A percentile compares a stretch with the other conserved stretches of the same genome.
These are phyloP conservation scores for Spinus olivaceus DNA, from an alignment of 2,797 vertebrate genomes.

Conservation along the genomic window DNA sequence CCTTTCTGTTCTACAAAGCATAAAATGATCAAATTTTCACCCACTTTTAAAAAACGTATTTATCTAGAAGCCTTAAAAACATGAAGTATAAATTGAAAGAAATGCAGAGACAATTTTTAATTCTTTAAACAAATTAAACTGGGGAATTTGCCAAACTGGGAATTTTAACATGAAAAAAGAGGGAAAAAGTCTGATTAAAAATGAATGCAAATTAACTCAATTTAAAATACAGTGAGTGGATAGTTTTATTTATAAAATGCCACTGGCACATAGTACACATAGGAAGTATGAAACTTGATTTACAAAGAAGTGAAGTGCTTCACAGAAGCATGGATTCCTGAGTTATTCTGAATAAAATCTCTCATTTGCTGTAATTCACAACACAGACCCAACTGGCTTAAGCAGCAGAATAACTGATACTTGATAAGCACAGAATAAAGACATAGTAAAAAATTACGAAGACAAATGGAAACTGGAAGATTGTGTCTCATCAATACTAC, in stretches of 20 bases:
- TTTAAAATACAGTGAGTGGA: neutral
- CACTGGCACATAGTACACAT: neutral
- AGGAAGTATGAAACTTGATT: neutral
- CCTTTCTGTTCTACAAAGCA: neutral
- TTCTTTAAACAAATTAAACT: neutral
- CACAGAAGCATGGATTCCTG: constrained; percentile 37
- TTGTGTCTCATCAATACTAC: neutral
- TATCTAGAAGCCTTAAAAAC: neutral
- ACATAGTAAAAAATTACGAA: neutral
- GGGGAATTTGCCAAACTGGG: neutral
- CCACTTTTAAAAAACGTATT: neutral
- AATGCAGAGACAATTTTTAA: neutral
- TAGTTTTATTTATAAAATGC: constrained; percentile 42
- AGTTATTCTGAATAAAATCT: neutral
- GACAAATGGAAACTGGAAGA: neutral
- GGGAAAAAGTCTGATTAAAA: neutral
- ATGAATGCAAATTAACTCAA: neutral
- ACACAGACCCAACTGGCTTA: neutral
- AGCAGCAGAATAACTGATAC: neutral
- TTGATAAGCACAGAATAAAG: neutral
- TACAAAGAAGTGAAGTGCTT: constrained; percentile 19
- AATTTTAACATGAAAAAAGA: neutral
- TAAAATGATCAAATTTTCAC: neutral
- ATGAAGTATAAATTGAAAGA: neutral
- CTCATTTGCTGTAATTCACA: neutral